Percentiles rank a stretch among this genome's conserved stretches.
Evolutionary conservation across 2,888 invertebrate species (phyloP).

Genomic region (Scotopteryx bipunctaria): DNA sequence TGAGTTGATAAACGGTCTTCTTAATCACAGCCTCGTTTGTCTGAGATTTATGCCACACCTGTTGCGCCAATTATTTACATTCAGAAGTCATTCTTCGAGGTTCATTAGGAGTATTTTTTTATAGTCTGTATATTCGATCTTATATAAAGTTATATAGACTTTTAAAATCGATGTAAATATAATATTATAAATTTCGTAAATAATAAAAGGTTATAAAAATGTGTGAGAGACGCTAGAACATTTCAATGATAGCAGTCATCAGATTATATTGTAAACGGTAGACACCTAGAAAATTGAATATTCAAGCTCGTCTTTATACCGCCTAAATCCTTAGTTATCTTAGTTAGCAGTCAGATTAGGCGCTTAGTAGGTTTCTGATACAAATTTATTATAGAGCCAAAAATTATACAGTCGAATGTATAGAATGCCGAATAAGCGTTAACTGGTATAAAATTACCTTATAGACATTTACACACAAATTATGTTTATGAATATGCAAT

Average conservation of each 20-base stretch:
- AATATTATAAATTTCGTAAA: neutral
- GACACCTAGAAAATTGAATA: constrained; percentile 27
- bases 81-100: constrained; percentile 64
- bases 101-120: constrained; percentile 17
- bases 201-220: neutral
- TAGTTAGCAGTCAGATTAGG: constrained; percentile 15
- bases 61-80: constrained; percentile 75
- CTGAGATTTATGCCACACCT: constrained; percentile 75
- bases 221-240: neutral
- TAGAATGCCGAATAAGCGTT: constrained; percentile 42
- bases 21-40: constrained; percentile 74
- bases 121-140: too few relatives aligned
- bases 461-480: constrained; percentile 46
- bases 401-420: constrained; percentile 34
- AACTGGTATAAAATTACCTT: constrained; percentile 41
- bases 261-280: constrained; percentile 6
- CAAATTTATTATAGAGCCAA: constrained; percentile 28
- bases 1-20: constrained; percentile 71
- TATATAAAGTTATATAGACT: too few relatives aligned
- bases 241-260: constrained; percentile 1
- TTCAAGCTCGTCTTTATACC: constrained; percentile 6
- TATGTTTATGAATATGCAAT: constrained; percentile 50
- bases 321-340: constrained; percentile 21
- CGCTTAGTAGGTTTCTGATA: constrained; percentile 20
- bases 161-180: too few relatives aligned